phyloP scores from a whole-genome alignment of 1,140 invertebrate genomes.

The Melipona quadrifasciata region DNA sequence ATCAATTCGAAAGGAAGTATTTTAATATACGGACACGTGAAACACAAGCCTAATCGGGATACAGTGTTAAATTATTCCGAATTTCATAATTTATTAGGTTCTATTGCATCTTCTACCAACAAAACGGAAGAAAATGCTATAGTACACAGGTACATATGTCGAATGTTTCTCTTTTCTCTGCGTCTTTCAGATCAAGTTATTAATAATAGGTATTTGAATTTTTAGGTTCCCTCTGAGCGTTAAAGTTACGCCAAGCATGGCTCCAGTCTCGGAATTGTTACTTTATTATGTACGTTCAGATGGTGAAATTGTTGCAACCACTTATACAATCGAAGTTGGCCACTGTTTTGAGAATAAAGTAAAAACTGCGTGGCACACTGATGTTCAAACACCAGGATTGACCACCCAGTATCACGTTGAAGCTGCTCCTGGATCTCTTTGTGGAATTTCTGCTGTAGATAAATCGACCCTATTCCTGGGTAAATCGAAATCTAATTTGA shows the following conservation, averaged over 20 bases:
- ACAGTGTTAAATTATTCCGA: conserved; percentile 77
- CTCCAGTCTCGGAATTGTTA: conserved; percentile 87
- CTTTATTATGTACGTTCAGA: conserved; percentile 89
- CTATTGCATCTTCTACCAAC: conserved; percentile 67
- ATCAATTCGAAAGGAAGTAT: conserved; percentile 78
- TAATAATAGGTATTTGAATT: not conserved
- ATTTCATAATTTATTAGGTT: conserved; percentile 76
- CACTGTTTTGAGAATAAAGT: conserved; percentile 84
- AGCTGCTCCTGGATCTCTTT: conserved; percentile 83
- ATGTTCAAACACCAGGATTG: conserved; percentile 81
- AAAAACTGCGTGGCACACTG: conserved; percentile 79
- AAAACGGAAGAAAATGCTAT: conserved; percentile 66
- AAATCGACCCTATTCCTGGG: conserved; percentile 83
- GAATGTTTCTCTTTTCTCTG: no score
- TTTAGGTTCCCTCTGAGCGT: conserved; percentile 77
- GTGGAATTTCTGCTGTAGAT: conserved; percentile 84
- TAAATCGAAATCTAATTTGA: conserved; percentile 67
- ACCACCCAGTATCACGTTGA: conserved; percentile 80
- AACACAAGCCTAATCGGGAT: conserved; percentile 74
- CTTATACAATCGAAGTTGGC: conserved; percentile 81
- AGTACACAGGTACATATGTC: conserved; percentile 68
- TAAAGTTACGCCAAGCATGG: conserved; percentile 87
- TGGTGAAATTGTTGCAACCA: conserved; percentile 86
- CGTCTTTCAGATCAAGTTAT: not conserved
- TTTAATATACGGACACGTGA: conserved; percentile 76